Conservation (phyloP, 2,113 vertebrate species). For the Hippocampus comes region DNA sequence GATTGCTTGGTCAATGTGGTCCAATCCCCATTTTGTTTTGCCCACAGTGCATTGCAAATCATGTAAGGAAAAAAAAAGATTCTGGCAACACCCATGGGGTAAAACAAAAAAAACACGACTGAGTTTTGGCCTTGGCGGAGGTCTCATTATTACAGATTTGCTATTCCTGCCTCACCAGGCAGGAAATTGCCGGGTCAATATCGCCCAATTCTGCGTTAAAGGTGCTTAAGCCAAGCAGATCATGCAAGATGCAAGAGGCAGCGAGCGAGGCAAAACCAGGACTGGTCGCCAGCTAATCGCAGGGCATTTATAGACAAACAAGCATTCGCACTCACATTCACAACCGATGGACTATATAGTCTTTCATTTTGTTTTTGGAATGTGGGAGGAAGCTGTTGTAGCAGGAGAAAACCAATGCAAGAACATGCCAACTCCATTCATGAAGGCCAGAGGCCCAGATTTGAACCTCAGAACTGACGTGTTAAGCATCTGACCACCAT, state of each 20-base stretch:
- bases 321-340: not conserved
- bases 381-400: not conserved
- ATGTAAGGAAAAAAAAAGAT: not conserved
- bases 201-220: not conserved
- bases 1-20: not conserved
- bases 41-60: not conserved
- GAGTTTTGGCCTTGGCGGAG: not conserved
- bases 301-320: not conserved
- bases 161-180: not conserved
- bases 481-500: too few species aligned
- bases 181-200: not conserved
- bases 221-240: not conserved
- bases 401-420: not conserved
- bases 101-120: not conserved
- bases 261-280: not conserved
- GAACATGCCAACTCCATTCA: not conserved
- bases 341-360: not conserved
- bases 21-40: not conserved
- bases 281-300: not conserved
- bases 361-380: not conserved
- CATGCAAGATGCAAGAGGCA: not conserved
- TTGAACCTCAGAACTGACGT: not conserved
- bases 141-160: not conserved
- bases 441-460: not conserved
- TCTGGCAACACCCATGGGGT: not conserved